Evolutionary conservation across 2,797 vertebrate species (phyloP).

Genomic region (Molossus alvarezi): DNA sequence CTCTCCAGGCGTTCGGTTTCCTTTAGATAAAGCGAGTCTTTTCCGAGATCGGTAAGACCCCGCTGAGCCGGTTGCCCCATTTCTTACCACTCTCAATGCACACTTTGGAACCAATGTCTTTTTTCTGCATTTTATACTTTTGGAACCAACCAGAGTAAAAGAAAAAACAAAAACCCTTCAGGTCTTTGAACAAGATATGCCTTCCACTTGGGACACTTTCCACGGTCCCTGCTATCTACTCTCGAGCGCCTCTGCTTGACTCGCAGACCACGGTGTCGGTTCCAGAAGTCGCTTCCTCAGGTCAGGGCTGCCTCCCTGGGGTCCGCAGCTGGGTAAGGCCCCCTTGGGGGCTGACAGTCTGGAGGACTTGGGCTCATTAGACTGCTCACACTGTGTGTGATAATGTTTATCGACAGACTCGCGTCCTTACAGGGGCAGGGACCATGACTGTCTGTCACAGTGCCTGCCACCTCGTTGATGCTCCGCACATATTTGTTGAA

Average conservation of each 20-base stretch:
- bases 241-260: neutral
- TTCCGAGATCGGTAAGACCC: neutral
- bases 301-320: neutral
- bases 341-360: neutral
- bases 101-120: neutral
- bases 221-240: neutral
- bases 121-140: neutral
- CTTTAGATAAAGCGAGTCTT: neutral
- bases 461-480: neutral
- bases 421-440: neutral
- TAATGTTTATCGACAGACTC: neutral
- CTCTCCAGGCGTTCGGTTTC: neutral
- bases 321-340: rapidly evolving
- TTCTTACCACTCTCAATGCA: neutral
- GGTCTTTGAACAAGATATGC: neutral
- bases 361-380: neutral
- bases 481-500: neutral
- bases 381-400: neutral
- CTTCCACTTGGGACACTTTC: neutral
- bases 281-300: neutral
- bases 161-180: neutral
- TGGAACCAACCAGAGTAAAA: neutral
- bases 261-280: no score
- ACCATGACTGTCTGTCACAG: neutral
- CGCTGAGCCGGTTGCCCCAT: rapidly evolving